Conservation (phyloP, 2,113 vertebrate species). For the Lepidothrix coronata region DNA sequence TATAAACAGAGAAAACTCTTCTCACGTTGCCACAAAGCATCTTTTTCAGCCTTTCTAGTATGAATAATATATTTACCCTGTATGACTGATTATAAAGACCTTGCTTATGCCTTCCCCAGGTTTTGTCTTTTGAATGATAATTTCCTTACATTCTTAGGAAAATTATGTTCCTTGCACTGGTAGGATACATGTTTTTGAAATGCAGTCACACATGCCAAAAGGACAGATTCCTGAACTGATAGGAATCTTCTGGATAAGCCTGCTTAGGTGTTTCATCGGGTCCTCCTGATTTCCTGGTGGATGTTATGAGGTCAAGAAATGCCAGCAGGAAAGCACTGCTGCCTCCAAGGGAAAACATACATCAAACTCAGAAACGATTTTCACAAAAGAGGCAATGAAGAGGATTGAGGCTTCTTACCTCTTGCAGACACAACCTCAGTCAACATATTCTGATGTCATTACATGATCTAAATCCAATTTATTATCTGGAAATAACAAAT, state of each 20-base stretch:
- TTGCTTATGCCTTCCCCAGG: background rate
- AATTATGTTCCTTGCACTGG: background rate
- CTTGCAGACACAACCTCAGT: background rate
- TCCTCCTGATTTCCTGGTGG: background rate
- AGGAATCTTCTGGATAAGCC: background rate
- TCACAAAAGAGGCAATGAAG: background rate
- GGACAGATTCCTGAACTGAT: background rate
- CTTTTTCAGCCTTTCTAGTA: background rate
- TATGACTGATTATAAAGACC: background rate
- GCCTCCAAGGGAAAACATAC: background rate
- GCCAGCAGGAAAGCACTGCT: background rate
- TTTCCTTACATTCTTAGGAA: background rate
- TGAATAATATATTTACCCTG: background rate
- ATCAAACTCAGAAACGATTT: background rate
- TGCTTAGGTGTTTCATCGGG: background rate
- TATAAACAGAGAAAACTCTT: background rate
- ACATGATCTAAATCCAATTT: background rate
- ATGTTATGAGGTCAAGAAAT: background rate
- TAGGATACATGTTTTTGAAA: background rate
- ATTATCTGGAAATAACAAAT: background rate
- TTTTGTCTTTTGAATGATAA: background rate
- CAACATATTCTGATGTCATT: background rate
- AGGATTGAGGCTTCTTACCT: constrained; percentile 4
- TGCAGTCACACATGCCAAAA: background rate
- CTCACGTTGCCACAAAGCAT: background rate